Percentiles rank a stretch among this genome's conserved stretches.
phyloP scores from a whole-genome alignment of 2,113 vertebrate genomes.

The Periophthalmus modestus region DNA sequence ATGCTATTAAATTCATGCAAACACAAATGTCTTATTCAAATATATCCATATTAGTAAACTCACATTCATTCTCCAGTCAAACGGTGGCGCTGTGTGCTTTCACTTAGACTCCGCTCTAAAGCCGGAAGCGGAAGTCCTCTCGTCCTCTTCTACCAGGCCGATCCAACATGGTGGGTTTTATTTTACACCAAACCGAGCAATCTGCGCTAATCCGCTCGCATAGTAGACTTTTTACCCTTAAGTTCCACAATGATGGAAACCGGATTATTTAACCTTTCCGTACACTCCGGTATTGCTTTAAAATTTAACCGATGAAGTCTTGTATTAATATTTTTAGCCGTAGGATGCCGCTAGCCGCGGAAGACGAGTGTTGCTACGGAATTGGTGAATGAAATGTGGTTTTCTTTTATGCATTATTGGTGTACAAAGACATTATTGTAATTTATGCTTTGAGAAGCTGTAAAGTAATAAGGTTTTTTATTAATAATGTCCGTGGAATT shows the following conservation, averaged over 20 bases:
- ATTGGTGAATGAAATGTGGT: background rate
- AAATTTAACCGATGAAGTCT: background rate
- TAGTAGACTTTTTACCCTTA: fast-evolving
- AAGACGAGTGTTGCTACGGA: background rate
- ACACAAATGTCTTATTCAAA: too few relatives aligned
- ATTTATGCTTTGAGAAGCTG: background rate
- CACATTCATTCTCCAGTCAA: background rate
- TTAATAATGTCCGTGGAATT: background rate
- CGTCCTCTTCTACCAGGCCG: constrained; percentile 73
- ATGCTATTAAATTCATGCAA: too few relatives aligned
- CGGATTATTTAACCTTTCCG: fast-evolving
- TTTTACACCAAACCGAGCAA: constrained; percentile 11
- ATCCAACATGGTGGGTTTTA: constrained; percentile 85
- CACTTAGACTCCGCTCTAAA: constrained; percentile 18
- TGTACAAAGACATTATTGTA: fast-evolving
- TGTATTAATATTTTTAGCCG: background rate
- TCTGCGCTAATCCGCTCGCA: constrained; percentile 57
- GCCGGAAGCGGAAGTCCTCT: constrained; percentile 57
- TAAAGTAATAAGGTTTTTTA: background rate
- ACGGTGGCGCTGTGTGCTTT: background rate
- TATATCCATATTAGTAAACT: too few relatives aligned
- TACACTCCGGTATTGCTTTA: background rate
- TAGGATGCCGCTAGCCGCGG: constrained; percentile 5
- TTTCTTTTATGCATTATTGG: fast-evolving
- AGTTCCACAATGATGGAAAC: fast-evolving